Base-by-base conservation (phyloP, 2,113 vertebrate species). In the Bos javanicus region DNA sequence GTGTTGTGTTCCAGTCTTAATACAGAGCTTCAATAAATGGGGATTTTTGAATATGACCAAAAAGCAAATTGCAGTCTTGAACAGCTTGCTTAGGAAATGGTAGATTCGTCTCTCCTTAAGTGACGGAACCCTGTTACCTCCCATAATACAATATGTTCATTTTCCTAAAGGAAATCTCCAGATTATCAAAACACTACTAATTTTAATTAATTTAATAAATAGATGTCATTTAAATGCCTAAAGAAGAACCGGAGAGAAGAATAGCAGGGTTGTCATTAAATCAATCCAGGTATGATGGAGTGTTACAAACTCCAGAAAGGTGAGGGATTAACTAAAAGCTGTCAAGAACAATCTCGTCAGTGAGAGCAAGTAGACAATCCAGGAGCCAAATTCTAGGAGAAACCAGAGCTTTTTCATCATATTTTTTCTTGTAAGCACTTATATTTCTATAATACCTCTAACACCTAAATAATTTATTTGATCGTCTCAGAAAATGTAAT, bases 191-290 rank as follows among this genome's bases (percentile, higher is more conserved):
- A 88, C 90, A 94, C 83, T 93, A 62, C 97, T 93, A 60, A 88
- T 92, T 94, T 95, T 92, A 82, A 96, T 95, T 96, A 81, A 84
- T 95, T 95, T 74, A 97, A 97, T 97, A 91, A 97, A 93, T 84
- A 94, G 96, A 92, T 91, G 28, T 71, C 82, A 92, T 81, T 90
- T 16, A 85, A 26, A 94, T 50, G 81, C 48, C 59, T 92, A 85
- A 96, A 88, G 59, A 95, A 87, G 56, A 82, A 86, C 23, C 0
- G 59, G 43, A 88, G 78, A 60, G 57, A 60, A 82, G 76, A 87
- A n/a, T 17, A 85, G 57, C n/a, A 57, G 26, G 17, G 7, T 52
- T 78, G 52, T 54, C 23, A 36, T 94, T 86, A 60, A 87, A 50
- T 88, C 16, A 56, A 2, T 33, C 56, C 17, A 15, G 3, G 57